phyloP scores from a whole-genome alignment of 2,888 invertebrate species.

The Drosophila histrio region DNA sequence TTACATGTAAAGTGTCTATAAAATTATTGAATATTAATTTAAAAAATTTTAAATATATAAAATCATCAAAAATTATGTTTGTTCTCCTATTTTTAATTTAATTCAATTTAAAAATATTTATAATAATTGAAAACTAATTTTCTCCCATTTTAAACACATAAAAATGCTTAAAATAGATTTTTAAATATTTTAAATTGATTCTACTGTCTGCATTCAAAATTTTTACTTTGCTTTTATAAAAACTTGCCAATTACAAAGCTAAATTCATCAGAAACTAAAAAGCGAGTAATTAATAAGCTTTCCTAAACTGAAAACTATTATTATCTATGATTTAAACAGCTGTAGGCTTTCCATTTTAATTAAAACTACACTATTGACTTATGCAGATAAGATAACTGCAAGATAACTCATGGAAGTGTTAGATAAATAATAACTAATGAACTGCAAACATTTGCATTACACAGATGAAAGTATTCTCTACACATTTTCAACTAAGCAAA shows the following conservation, averaged over 20 bases:
- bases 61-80: background rate
- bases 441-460: background rate
- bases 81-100: no score
- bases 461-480: background rate
- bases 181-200: no score
- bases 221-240: no score
- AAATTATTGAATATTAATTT: background rate
- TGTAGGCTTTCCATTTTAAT: constrained; percentile 2
- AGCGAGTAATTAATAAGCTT: background rate
- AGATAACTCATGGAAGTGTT: background rate
- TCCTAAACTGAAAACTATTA: background rate
- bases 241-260: background rate
- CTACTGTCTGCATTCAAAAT: no score
- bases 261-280: background rate
- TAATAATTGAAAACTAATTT: no score
- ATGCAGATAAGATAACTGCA: constrained; percentile 8
- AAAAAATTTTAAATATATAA: background rate
- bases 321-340: background rate
- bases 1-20: no score
- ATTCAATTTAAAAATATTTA: no score
- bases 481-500: background rate
- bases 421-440: background rate
- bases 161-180: no score
- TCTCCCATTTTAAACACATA: no score
- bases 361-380: constrained; percentile 5